phyloP scores from a whole-genome alignment of 2,113 vertebrate species.

The Candoia aspera region DNA sequence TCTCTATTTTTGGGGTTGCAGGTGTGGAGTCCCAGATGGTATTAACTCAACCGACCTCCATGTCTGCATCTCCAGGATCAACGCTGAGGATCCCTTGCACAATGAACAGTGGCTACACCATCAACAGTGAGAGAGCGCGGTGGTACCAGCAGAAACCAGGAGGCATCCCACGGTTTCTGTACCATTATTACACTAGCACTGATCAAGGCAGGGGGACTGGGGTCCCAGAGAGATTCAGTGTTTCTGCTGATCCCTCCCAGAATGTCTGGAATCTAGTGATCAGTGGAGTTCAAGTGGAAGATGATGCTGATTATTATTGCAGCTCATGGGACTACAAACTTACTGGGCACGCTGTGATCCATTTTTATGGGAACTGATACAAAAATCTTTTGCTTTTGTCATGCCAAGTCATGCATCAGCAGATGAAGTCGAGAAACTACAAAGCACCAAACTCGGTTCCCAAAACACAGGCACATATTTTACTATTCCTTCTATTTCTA shows the following conservation, averaged over 20 bases:
- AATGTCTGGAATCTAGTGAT: conserved; percentile 44
- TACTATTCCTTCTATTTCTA: not conserved
- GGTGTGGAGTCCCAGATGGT: not conserved
- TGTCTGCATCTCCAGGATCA: not conserved
- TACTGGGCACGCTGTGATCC: not conserved
- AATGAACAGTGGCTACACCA: not conserved
- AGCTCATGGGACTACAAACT: rapidly evolving
- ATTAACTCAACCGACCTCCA: not conserved
- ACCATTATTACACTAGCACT: conserved; percentile 29
- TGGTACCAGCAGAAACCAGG: conserved; percentile 23
- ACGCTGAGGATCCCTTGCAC: not conserved
- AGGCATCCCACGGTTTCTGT: not conserved
- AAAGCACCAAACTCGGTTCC: not conserved
- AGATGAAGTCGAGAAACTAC: not conserved
- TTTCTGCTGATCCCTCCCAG: conserved; percentile 27
- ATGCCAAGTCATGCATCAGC: not conserved
- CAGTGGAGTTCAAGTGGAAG: not conserved
- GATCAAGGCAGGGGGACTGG: conserved; percentile 26
- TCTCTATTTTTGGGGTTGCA: not conserved
- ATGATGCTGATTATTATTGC: not conserved
- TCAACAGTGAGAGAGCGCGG: conserved; percentile 6
- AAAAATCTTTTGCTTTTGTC: conserved; percentile 1
- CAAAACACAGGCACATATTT: not conserved
- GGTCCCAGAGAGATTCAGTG: conserved; percentile 34
- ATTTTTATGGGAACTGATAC: not conserved